phyloP scores from a whole-genome alignment of 2,797 vertebrate genomes.

The Anas capensis region DNA sequence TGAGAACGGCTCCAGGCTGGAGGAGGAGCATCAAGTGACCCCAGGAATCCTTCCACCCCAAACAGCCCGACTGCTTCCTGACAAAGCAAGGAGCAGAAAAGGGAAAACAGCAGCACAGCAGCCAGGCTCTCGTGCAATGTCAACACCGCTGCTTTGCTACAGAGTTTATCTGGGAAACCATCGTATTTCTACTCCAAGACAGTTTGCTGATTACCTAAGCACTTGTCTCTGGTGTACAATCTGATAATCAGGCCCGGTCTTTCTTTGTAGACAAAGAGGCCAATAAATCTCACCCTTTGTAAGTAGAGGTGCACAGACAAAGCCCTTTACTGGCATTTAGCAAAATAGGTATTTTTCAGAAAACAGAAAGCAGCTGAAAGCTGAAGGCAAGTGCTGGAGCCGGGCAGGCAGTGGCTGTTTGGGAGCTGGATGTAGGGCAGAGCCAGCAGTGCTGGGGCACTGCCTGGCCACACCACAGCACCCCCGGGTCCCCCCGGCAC shows the following conservation, averaged over 20 bases:
- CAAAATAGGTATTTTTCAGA: slow-evolving; percentile 72
- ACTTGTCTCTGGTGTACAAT: slow-evolving; percentile 80
- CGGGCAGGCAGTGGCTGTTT: background rate
- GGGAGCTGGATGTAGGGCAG: background rate
- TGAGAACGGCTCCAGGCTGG: background rate
- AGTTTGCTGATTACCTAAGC: slow-evolving; percentile 83
- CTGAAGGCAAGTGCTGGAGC: background rate
- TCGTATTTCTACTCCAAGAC: slow-evolving; percentile 82
- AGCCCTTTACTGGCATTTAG: slow-evolving; percentile 81
- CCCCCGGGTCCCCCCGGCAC: background rate
- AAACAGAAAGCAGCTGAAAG: slow-evolving; percentile 38
- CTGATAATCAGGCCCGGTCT: slow-evolving; percentile 81
- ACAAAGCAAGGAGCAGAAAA: background rate
- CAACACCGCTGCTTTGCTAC: slow-evolving; percentile 62
- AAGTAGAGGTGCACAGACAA: slow-evolving; percentile 79
- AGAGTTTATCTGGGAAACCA: slow-evolving; percentile 84
- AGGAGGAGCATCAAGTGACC: background rate
- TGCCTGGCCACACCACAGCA: background rate
- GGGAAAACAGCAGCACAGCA: slow-evolving; percentile 5
- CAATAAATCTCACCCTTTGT: slow-evolving; percentile 83
- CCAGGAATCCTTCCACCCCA: background rate
- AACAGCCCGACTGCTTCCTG: background rate
- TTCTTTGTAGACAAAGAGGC: slow-evolving; percentile 82
- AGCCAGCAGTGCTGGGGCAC: rapidly evolving
- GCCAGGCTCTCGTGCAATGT: slow-evolving; percentile 30